Evolutionary conservation across 2,113 vertebrate species (phyloP).

Genomic region (Perccottus glenii): DNA sequence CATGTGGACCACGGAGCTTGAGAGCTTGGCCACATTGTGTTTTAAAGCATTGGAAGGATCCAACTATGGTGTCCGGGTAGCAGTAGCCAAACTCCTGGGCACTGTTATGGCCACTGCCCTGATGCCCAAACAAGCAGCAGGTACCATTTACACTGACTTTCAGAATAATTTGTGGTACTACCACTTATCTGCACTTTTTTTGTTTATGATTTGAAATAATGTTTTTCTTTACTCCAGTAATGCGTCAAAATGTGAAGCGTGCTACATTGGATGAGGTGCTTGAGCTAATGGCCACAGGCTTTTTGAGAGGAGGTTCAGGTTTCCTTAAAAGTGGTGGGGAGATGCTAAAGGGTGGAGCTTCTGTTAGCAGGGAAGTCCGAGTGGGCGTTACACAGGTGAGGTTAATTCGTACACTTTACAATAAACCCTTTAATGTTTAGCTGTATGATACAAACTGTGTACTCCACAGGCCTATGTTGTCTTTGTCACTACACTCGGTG

Average conservation of each 20-base stretch:
- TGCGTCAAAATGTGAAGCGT: slow-evolving; percentile 97
- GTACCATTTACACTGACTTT: slow-evolving; percentile 65
- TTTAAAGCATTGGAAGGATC: slow-evolving; percentile 98
- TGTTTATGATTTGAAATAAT: background rate
- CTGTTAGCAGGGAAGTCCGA: slow-evolving; percentile 96
- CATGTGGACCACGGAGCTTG: slow-evolving; percentile 98
- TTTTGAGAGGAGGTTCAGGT: slow-evolving; percentile 94
- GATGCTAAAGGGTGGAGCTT: slow-evolving; percentile 97
- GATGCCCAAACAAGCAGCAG: slow-evolving; percentile 97
- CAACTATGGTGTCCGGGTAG: slow-evolving; percentile 95
- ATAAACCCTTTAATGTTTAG: background rate
- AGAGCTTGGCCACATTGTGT: slow-evolving; percentile 94
- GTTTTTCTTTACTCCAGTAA: slow-evolving; percentile 78
- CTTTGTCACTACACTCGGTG: slow-evolving; percentile 93
- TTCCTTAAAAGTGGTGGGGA: slow-evolving; percentile 98
- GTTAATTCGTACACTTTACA: background rate
- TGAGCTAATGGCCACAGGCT: slow-evolving; percentile 96
- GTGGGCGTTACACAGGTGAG: slow-evolving; percentile 98
- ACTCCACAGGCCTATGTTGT: slow-evolving; percentile 91
- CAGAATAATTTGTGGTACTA: too few species aligned
- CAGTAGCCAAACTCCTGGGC: slow-evolving; percentile 94
- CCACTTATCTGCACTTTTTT: too few species aligned
- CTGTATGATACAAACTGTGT: background rate
- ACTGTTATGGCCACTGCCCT: slow-evolving; percentile 96
- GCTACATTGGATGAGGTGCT: slow-evolving; percentile 95